These are phyloP conservation scores for Eristalis tenax DNA, from an alignment of 2,888 invertebrate genomes.

Conservation along the genomic window DNA sequence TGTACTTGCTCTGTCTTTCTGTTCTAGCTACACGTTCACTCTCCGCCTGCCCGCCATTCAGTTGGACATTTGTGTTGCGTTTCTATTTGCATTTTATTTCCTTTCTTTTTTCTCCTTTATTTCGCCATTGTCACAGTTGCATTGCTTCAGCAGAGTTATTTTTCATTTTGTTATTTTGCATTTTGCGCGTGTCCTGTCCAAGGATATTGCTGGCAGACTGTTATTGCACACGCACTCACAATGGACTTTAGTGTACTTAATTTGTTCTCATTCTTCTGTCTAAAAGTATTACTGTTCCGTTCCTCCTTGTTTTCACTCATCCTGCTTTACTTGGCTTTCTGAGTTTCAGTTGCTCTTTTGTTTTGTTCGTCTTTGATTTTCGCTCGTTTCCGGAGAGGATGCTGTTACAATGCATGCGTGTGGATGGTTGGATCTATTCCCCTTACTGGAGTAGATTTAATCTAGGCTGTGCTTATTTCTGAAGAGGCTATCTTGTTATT, in stretches of 20 bases:
- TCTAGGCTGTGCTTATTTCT: conserved; percentile 5
- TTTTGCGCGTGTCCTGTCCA: conserved; percentile 11
- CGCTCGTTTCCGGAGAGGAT: conserved; percentile 27
- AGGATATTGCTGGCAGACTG: conserved; percentile 47
- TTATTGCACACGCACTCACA: conserved; percentile 12
- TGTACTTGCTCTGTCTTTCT: conserved; percentile 14
- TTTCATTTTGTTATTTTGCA: conserved; percentile 15
- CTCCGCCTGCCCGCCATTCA: conserved; percentile 6
- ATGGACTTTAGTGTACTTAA: conserved; percentile 36
- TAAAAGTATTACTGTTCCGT: neutral
- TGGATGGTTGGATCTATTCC: conserved; percentile 47
- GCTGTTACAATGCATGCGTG: conserved; percentile 52
- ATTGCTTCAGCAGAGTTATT: conserved; percentile 24
- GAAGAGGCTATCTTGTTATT: neutral
- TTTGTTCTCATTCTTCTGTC: conserved; percentile 29
- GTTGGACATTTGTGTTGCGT: conserved; percentile 50
- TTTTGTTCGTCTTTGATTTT: conserved; percentile 35
- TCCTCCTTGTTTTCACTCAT: neutral
- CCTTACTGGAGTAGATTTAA: neutral
- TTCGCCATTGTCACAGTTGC: conserved; percentile 36
- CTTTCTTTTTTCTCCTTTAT: neutral
- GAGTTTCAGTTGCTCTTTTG: conserved; percentile 24
- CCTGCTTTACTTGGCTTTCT: neutral
- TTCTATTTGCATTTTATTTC: neutral
- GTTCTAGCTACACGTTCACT: neutral